Evolutionary conservation across 37 sponge, comb jelly and placozoan genomes (phyloP).

Genomic region (Axinella damicornis): DNA sequence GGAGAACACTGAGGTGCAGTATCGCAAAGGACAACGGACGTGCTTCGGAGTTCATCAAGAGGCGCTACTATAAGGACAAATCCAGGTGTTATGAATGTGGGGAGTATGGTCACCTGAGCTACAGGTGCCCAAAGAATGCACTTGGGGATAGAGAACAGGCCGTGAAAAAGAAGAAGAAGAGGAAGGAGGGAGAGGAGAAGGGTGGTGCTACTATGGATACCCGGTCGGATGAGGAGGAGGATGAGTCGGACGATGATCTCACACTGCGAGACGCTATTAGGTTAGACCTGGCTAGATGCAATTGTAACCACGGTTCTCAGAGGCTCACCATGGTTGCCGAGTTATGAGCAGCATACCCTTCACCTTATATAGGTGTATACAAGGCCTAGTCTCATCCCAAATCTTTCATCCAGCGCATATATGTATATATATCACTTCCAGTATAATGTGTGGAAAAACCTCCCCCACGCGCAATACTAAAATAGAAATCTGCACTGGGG

Average conservation of each 20-base stretch:
- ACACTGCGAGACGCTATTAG: slow-evolving; percentile 77
- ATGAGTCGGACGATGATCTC: slow-evolving; percentile 66
- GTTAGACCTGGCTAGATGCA: background rate
- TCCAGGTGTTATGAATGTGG: slow-evolving; percentile 94
- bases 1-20: slow-evolving; percentile 83
- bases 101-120: slow-evolving; percentile 95
- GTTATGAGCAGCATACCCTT: too few relatives aligned
- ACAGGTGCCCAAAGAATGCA: slow-evolving; percentile 82
- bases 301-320: background rate
- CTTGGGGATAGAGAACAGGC: slow-evolving; percentile 91
- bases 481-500: too few relatives aligned
- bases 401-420: too few relatives aligned
- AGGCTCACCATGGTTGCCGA: too few relatives aligned
- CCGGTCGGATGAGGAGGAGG: slow-evolving; percentile 18
- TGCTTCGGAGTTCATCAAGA: slow-evolving; percentile 87
- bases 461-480: too few relatives aligned
- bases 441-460: too few relatives aligned
- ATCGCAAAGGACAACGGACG: slow-evolving; percentile 95
- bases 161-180: slow-evolving; percentile 73
- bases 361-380: too few relatives aligned
- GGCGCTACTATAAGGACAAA: slow-evolving; percentile 90
- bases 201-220: background rate
- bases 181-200: slow-evolving; percentile 26
- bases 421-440: too few relatives aligned
- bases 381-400: too few relatives aligned